Percentiles rank a stretch among this genome's conserved stretches.
phyloP scores from a whole-genome alignment of 2,113 vertebrate species.

The Callipepla californica region DNA sequence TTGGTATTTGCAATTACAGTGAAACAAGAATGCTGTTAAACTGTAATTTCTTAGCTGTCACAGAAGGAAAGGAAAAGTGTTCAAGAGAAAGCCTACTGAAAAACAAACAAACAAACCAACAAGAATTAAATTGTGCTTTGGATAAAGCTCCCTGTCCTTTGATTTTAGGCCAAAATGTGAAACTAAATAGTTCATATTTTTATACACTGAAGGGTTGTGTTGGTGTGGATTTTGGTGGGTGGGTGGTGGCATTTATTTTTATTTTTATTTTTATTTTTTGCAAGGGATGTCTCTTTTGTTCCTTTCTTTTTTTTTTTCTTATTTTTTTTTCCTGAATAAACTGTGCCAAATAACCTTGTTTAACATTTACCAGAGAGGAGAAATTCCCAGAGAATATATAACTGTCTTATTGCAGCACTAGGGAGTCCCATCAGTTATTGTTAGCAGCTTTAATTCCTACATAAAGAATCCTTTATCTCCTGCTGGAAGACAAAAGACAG shows the following conservation, averaged over 20 bases:
- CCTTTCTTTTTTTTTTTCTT: neutral
- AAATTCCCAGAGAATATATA: neutral
- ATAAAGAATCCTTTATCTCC: neutral
- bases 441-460: neutral
- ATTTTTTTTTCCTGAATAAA: neutral
- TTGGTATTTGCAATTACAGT: neutral
- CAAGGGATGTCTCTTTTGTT: neutral
- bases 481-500: neutral
- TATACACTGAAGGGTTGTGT: neutral
- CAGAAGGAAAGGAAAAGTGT: neutral
- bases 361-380: neutral
- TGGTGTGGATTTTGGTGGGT: neutral
- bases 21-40: neutral
- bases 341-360: neutral
- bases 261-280: too few relatives aligned
- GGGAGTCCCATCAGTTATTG: neutral
- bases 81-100: neutral
- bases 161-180: neutral
- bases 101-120: neutral
- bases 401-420: neutral
- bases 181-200: neutral
- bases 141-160: neutral
- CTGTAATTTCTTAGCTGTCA: neutral
- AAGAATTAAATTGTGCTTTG: neutral
- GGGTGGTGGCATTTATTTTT: neutral